Conservation (phyloP, 2,888 invertebrate species). For the Drosophila pseudotalamancana region DNA sequence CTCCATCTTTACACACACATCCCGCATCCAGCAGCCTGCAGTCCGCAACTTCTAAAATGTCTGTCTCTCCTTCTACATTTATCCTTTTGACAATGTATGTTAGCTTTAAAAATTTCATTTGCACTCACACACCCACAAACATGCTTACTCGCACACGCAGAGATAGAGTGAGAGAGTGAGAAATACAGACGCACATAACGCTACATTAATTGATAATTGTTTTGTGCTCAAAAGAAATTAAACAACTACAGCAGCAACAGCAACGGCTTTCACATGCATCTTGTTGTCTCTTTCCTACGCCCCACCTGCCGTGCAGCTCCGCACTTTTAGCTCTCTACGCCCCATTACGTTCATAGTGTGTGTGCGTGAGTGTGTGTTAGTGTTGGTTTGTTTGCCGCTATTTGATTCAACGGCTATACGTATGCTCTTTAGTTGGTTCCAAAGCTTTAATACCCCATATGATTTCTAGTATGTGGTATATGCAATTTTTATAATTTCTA, state of each 20-base stretch:
- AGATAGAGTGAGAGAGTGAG: not conserved
- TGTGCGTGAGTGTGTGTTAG: conserved; percentile 7
- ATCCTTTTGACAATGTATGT: conserved; percentile 41
- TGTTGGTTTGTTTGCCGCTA: conserved; percentile 23
- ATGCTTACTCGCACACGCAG: conserved; percentile 1
- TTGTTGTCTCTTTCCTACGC: not conserved
- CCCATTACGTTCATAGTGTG: conserved; percentile 57
- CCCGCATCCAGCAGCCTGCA: too few relatives aligned
- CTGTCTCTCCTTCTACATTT: not conserved
- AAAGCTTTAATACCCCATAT: conserved; percentile 7
- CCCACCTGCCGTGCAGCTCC: conserved; percentile 11
- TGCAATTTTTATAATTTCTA: too few relatives aligned
- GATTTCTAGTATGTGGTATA: too few relatives aligned
- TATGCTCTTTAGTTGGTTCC: conserved; percentile 5
- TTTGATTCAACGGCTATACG: conserved; percentile 10
- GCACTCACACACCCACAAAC: conserved; percentile 8
- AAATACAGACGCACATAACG: conserved; percentile 46
- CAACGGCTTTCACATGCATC: conserved; percentile 18
- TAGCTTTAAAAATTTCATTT: conserved; percentile 72
- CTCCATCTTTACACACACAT: not conserved
- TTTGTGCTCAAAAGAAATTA: conserved; percentile 77
- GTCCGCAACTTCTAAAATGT: not conserved
- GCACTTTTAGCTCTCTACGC: conserved; percentile 45
- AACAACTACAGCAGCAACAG: conserved; percentile 47
- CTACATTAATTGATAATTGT: conserved; percentile 79